A percentile compares a stretch with the other conserved stretches of the same genome.
These are phyloP conservation scores for Epinephelus malabaricus DNA, from an alignment of 2,797 vertebrate species.

Conservation along the genomic window DNA sequence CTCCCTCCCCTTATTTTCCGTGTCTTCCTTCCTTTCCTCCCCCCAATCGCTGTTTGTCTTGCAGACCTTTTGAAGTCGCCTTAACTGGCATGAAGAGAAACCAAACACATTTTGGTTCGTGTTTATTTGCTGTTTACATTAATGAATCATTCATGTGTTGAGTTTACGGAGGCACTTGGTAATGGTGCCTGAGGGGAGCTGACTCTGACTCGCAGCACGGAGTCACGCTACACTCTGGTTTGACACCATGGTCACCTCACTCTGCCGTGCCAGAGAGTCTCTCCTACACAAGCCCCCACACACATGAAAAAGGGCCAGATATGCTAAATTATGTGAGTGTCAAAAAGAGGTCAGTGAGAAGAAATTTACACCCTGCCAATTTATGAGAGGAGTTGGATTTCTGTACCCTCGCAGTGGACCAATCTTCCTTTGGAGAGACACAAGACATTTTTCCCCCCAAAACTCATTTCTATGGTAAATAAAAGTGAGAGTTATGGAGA, in stretches of 20 bases:
- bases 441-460: background rate
- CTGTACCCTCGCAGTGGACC: slow-evolving; percentile 22
- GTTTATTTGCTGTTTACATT: slow-evolving; percentile 66
- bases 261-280: slow-evolving; percentile 31
- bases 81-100: slow-evolving; percentile 49
- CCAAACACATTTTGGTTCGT: slow-evolving; percentile 46
- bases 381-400: slow-evolving; percentile 41
- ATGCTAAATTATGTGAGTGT: slow-evolving; percentile 52
- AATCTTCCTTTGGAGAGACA: slow-evolving; percentile 23
- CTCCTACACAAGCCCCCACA: slow-evolving; percentile 31
- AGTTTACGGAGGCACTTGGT: slow-evolving; percentile 52
- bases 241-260: slow-evolving; percentile 48
- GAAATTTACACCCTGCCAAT: slow-evolving; percentile 24
- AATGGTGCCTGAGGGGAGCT: slow-evolving; percentile 61
- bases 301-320: slow-evolving; percentile 12
- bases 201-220: slow-evolving; percentile 32
- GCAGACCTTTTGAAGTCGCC: slow-evolving; percentile 57
- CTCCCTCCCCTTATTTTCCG: slow-evolving; percentile 7
- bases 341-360: slow-evolving; percentile 61
- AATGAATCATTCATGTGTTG: slow-evolving; percentile 73
- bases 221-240: slow-evolving; percentile 56
- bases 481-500: slow-evolving; percentile 39
- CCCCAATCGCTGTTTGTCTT: slow-evolving; percentile 38
- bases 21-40: slow-evolving; percentile 17
- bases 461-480: slow-evolving; percentile 51